phyloP scores from a whole-genome alignment of 1,140 invertebrate species.

The Frieseomelitta varia region DNA sequence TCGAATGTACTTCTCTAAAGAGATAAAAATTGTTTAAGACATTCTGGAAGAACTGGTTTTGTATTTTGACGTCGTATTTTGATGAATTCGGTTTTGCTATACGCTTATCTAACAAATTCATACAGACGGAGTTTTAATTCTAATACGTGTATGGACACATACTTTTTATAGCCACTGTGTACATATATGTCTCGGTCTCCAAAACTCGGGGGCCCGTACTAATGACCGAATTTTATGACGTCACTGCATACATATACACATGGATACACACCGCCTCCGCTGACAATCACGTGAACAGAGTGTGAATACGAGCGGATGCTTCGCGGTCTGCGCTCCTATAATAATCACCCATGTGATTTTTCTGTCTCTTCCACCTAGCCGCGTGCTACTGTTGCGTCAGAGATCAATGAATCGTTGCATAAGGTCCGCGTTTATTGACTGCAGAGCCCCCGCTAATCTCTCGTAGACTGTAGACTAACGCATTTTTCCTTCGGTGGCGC shows the following conservation, averaged over 20 bases:
- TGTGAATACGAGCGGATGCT: background rate
- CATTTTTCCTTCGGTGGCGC: background rate
- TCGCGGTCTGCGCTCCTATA: background rate
- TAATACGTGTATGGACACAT: background rate
- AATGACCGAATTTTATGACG: background rate
- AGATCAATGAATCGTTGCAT: conserved; percentile 33
- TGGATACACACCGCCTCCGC: no score
- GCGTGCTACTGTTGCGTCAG: background rate
- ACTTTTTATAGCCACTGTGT: background rate
- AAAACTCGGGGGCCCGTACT: no score
- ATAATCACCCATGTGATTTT: background rate
- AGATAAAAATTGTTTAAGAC: background rate
- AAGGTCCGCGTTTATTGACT: background rate
- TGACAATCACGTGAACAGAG: conserved; percentile 2
- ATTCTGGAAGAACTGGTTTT: background rate
- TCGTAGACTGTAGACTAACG: background rate
- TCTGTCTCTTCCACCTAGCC: background rate
- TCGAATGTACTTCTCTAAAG: background rate
- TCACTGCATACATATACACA: background rate
- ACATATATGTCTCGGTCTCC: background rate
- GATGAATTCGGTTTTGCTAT: no score
- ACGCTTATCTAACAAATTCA: no score
- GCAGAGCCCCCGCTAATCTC: background rate
- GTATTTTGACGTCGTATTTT: no score
- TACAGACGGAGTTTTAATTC: no score